Percentiles rank a stretch among this genome's conserved stretches.
phyloP scores from a whole-genome alignment of 2,888 invertebrate species.

The Argyra leucocephala region DNA sequence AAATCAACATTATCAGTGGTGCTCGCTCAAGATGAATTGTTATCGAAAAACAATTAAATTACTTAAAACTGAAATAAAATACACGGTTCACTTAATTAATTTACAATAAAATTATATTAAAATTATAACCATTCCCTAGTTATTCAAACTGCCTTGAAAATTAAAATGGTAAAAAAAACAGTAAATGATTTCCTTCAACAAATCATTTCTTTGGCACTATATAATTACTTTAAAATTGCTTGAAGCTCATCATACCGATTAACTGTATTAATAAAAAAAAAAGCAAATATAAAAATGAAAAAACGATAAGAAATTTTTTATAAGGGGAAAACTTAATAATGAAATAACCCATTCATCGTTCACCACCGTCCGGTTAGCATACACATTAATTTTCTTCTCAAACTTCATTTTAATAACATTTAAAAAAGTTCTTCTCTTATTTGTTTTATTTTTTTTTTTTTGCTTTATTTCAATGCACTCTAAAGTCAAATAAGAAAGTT shows the following conservation, averaged over 20 bases:
- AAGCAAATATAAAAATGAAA: neutral
- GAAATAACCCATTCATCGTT: neutral
- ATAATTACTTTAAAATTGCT: constrained; percentile 6
- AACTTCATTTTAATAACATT: neutral
- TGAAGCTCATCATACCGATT: neutral
- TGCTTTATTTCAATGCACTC: neutral
- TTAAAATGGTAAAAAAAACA: neutral
- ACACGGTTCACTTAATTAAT: too few species aligned
- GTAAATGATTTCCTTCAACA: neutral
- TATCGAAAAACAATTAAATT: too few species aligned
- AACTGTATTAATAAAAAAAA: neutral
- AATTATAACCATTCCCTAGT: too few species aligned
- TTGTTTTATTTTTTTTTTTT: neutral
- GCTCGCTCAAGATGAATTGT: too few species aligned
- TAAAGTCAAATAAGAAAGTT: neutral
- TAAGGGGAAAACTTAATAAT: neutral
- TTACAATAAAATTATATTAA: too few species aligned
- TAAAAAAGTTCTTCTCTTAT: neutral
- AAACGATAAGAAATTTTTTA: neutral
- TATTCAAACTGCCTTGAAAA: too few species aligned
- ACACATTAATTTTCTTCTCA: neutral
- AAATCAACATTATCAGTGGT: too few species aligned
- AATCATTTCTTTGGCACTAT: constrained; percentile 4
- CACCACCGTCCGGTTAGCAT: neutral
- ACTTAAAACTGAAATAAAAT: too few species aligned